Base-by-base conservation (phyloP, 1,140 invertebrate species). In the Drosophila sechellia region DNA sequence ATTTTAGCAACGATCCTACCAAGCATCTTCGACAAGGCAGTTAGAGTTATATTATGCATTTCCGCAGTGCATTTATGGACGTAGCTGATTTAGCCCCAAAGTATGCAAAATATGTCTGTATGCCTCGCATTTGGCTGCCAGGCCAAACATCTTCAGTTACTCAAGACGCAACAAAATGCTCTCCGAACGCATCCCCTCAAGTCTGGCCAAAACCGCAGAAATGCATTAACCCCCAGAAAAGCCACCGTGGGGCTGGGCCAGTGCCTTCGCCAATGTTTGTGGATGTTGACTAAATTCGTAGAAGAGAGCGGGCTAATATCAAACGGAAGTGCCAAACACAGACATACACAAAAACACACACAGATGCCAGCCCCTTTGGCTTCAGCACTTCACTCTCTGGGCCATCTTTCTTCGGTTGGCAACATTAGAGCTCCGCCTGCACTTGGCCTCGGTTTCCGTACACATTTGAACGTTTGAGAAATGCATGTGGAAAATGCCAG, bases 401-500 rank as follows among this genome's bases (percentile, higher is more conserved):
- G 83, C 66, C 77, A 89, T 87, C 86, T 63, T 83, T 87, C 79
- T 89, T 73, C 58, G 64, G 79, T 63, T 64, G 75, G 57, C 55
- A 60, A 60, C 79, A 50, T 57, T 56, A 31, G 31, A 31, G 72
- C 79, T 71, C 81, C 66, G 83, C 70, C 75, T 76, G 83, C 83
- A 76, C 64, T 86, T 87, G 83, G 83, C 78, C 61, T 76, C 75
- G 75, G 83, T 87, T 87, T 87, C 83, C 83, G 83, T 74, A 79
- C 61, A 74, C 75, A 76, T 83, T 83, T 87, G 84, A 87, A 83
- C 75, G 72, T 79, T 83, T 87, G 84, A 87, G 83, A 87, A 87
- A 87, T 87, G 83, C 76, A 87, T 87, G 83, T 87, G 83, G 84
- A 87, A 89, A 89, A 87, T 83, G 84, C 59, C 83, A 85, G 55